Evolutionary conservation across 2,888 invertebrate species (phyloP), one percentile per base, ranked within the genome.

Genomic region (Smittia aterrima): DNA sequence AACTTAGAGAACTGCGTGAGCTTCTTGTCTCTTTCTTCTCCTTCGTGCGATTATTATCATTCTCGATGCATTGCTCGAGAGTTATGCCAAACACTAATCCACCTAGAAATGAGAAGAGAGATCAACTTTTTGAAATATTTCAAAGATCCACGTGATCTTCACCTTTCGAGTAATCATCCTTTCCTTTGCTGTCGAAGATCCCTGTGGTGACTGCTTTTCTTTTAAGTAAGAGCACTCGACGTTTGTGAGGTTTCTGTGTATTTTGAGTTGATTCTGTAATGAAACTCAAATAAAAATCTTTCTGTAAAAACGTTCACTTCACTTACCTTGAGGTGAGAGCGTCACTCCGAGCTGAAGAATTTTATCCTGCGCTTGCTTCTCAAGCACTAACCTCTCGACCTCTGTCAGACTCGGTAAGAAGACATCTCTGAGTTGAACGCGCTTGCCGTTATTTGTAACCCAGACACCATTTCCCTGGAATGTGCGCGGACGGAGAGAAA

Each of bases 201-300:
- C 93, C 90, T 0, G 94, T 94, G 53, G 96, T 95, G 75, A 94
- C 86, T 0, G 95, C 93, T 81, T 95, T 93, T 81, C 92, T 87
- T 83, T 95, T 96, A 77, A 95, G 85, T 76, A 93, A 85, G 80
- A 93, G 88, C 0, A 92, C 89, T 76, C 92, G 86, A 76, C 93
- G 86, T 82, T 95, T 95, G 1, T 91, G 90, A 79, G 91, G 85
- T 75, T 92, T 84, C 83, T 95, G 94, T 77, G 92, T 86, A 79
- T 11, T 74, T 47, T 64, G 74, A 22, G 24, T 32, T 18, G 74
- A 41, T 47, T 66, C 66, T 64, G 32, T 20, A n/a, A 27, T 25
- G 1, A 16, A 11, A 64, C 24, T 11, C 24, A 25, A 25, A 11
- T 2, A 18, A 66, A 66, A 32, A 18, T 47, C 11, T n/a, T 47